Evolutionary conservation across 2,888 invertebrate genomes (phyloP).

Genomic region (Anoplius nigerrimus): DNA sequence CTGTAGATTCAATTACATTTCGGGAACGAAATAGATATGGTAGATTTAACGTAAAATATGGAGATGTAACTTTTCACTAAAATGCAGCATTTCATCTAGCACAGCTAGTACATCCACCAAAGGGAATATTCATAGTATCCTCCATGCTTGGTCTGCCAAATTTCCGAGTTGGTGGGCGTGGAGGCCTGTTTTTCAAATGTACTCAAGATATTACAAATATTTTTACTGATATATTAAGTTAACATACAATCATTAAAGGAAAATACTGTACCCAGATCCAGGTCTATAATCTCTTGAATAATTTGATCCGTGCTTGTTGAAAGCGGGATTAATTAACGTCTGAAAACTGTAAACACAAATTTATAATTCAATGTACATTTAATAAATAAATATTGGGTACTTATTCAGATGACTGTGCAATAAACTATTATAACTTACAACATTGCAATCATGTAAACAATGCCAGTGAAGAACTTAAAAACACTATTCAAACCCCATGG

Average conservation of each 20-base stretch:
- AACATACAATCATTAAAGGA: no score
- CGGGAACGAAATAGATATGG: neutral
- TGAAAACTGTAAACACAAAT: constrained; percentile 53
- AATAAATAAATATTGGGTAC: neutral
- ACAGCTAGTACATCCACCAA: constrained; percentile 66
- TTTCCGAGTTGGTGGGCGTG: constrained; percentile 56
- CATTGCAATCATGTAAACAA: constrained; percentile 57
- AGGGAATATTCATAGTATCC: constrained; percentile 49
- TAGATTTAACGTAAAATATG: neutral
- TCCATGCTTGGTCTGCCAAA: constrained; percentile 58
- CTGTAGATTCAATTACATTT: neutral
- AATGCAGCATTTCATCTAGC: neutral
- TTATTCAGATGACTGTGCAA: neutral
- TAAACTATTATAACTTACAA: constrained; percentile 53
- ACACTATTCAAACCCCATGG: constrained; percentile 53
- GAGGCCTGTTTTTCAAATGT: constrained; percentile 45
- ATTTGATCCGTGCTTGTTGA: constrained; percentile 37
- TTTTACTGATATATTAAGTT: constrained; percentile 25
- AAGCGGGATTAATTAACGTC: constrained; percentile 57
- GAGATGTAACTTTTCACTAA: neutral
- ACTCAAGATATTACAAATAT: neutral
- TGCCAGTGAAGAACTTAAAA: constrained; percentile 47
- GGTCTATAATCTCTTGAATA: constrained; percentile 55
- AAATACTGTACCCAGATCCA: constrained; percentile 51
- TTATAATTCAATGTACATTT: neutral